Base-by-base conservation (phyloP, 1,140 invertebrate genomes). In the Aphidius ervi region DNA sequence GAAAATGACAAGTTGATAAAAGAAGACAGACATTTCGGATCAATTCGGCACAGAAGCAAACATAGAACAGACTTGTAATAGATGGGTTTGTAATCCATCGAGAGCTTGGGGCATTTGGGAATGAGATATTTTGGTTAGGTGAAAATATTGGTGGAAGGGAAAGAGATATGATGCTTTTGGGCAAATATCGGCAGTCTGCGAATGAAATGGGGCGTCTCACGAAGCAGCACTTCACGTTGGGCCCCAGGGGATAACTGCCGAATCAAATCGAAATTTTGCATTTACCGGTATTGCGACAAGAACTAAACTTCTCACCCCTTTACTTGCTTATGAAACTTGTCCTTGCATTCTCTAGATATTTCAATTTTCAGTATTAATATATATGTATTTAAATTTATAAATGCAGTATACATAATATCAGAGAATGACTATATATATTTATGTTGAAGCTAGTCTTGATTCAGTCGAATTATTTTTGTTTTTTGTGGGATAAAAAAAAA, bases 71-170 rank as follows among this genome's bases (percentile, higher is more conserved):
- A 72, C 67, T 73, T 76, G 76, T 79, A 78, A 80, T 77, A 78
- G 76, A 80, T 79, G 79, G 78, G 77, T 79, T 79, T 80, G 77
- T 79, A 79, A 79, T 79, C 76, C 75, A 77, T 77, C 71, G 69
- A 69, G 67, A 68, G 77, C 78, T 79, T 69, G 46, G 66, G 78
- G 76, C 78, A 71, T 71, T 80, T 72, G 68, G 72, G 72, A 79
- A 80, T 79, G 77, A 79, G 77, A 80, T 80, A 79, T 80, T 80
- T 77, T 74, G 75, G 71, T 70, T 70, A 63, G 56, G 52, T 4
- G 39, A 53, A 23, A 45, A 10, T 46, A 39, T 9, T 23, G 58
- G 42, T 46, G 42, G 37, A 42, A 31, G 53, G 59, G 53, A 20
- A 41, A 40, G 31, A 40, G 59, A 42, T 37, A 48, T 40, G 46